Evolutionary conservation across 1,140 invertebrate genomes (phyloP), one percentile per base, ranked within the genome.

Genomic region (Hyles euphorbiae): DNA sequence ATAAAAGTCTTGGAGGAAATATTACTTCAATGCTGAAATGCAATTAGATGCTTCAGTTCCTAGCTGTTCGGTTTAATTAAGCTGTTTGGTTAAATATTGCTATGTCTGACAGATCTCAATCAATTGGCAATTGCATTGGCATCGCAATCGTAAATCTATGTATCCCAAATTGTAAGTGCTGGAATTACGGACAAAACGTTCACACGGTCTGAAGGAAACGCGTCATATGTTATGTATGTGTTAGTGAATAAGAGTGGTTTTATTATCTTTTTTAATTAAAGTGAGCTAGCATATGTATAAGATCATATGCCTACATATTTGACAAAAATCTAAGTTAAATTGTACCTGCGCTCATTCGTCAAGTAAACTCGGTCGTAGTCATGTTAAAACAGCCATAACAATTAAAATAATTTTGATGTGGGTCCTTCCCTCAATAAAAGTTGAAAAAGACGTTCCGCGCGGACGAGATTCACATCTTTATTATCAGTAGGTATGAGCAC

Each of bases 141-240:
- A 72, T 72, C 58, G 46, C 5, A 53, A 48, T 62, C 65, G 62
- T 72, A 72, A 72, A 72, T 58, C 53, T 49, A 61, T 58, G 36
- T 40, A 40, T 40, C 36, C 36, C 36, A 40, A 40, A 40, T 40
- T 40, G 36, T 40, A 40, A 40, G 36, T 40, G 36, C 5, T 40
- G 4, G 36, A 40, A 8, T 40, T 40, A 5, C 36, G 36, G 0
- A 40, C 36, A 5, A 2, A 5, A 1, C 2, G 36, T 8, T 5
- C 36, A 40, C 36, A 40, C 36, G 4, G 36, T 40, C 8, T 40
- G 8, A 5, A 5, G 36, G 36, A 5, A 40, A 40, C 8, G 36
- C 8, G 36, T 40, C 5, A 40, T 8, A 40, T 40, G 4, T 40
- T 40, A 40, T 8, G 2, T 5, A 0, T 40, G 36, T 5, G 8